Base-by-base conservation (phyloP, 1,140 invertebrate species). In the Drosophila subobscura region DNA sequence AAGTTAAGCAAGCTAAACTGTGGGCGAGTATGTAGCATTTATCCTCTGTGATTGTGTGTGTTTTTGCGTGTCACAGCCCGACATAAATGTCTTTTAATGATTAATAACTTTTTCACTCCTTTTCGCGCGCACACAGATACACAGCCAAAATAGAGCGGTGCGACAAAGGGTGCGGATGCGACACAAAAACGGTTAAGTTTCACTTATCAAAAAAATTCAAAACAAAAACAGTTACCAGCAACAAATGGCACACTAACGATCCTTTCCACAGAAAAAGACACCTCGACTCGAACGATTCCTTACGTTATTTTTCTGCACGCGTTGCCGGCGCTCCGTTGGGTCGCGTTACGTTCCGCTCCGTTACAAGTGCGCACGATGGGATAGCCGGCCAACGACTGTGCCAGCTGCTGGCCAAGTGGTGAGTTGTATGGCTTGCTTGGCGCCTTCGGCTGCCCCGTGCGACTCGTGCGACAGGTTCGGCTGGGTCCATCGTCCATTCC, bases 41-140 rank as follows among this genome's bases (percentile, higher is more conserved):
- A n/a, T 52, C 29, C 33, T 61, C 44, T 45, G 46, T 61, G 47
- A 42, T 44, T 50, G 41, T 45, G 40, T 46, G 47, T 57, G 41
- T 47, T 40, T 71, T 22, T 60, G 77, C 58, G 60, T 63, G 77
- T 79, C 71, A 84, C 63, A 64, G 73, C 52, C 72, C 81, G 73
- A 86, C 77, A 86, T 85, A 86, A 80, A 80, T 85, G 80, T 85
- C 59, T 68, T 74, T 80, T 71, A 85, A 85, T 85, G 80, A 85
- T 86, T 85, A 77, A 85, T 85, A 85, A 85, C 80, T 80, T 80
- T 77, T 80, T 73, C 81, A 85, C 80, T 85, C 80, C 72, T 83
- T 83, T 74, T 65, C 61, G 64, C 73, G 53, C 75, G 60, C 73
- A 63, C 78, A 75, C 33, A 3, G 33, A 37, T 12, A 12, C 33